A percentile compares a stretch with the other conserved stretches of the same genome.
phyloP scores from a whole-genome alignment of 2,113 vertebrate species.

The Myotis brandtii region DNA sequence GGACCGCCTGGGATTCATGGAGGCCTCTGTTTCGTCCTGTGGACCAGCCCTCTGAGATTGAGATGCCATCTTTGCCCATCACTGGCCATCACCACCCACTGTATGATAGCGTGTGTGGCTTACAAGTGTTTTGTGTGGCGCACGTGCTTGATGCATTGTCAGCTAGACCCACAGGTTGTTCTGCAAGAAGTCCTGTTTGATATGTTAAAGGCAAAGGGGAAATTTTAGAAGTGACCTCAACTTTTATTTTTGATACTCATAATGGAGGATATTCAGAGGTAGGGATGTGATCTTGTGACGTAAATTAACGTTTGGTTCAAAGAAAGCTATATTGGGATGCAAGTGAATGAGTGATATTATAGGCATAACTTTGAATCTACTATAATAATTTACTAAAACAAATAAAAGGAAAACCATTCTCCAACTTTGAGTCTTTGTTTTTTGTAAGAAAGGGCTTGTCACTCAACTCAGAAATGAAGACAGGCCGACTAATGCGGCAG shows the following conservation, averaged over 20 bases:
- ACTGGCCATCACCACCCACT: not conserved
- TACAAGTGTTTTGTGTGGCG: not conserved
- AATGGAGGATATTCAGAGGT: not conserved
- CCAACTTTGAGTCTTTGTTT: not conserved
- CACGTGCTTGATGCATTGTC: not conserved
- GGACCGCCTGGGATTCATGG: not conserved
- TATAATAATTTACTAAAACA: constrained; percentile 12
- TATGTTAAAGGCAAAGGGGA: not conserved
- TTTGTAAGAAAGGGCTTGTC: constrained; percentile 36
- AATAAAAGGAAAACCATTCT: not conserved
- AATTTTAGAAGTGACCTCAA: not conserved
- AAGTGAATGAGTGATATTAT: not conserved
- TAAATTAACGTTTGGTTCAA: not conserved
- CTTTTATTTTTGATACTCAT: not conserved
- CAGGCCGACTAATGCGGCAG: not conserved
- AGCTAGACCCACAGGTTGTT: not conserved
- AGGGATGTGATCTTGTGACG: not conserved
- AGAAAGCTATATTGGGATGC: not conserved
- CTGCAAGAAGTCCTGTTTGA: not conserved
- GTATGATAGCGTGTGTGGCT: not conserved
- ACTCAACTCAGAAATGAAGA: not conserved
- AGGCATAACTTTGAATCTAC: not conserved
- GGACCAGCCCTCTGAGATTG: not conserved
- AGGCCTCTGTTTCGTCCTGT: not conserved
- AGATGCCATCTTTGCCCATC: not conserved